These are phyloP conservation scores for Napeogenes inachia DNA, from an alignment of 2,888 invertebrate genomes.

Conservation along the genomic window DNA sequence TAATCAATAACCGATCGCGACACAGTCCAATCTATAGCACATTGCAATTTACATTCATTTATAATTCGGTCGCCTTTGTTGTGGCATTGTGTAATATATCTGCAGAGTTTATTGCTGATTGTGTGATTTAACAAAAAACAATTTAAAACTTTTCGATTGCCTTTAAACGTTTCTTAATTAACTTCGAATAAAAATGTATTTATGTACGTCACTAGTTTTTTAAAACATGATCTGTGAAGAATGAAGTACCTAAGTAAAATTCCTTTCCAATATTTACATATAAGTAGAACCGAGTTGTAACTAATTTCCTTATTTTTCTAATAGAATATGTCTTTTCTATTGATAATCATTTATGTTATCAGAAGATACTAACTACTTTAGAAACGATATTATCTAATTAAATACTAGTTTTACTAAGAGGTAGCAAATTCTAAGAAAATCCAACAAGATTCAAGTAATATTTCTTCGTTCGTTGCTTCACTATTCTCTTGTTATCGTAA, in stretches of 20 bases:
- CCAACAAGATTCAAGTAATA: neutral
- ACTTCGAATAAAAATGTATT: too few species aligned
- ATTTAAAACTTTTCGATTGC: neutral
- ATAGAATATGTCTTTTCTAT: too few species aligned
- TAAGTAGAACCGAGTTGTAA: too few species aligned
- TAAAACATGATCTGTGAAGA: too few species aligned
- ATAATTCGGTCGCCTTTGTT: constrained; percentile 19
- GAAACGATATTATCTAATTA: too few species aligned
- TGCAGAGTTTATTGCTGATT: neutral
- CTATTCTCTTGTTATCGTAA: constrained; percentile 9
- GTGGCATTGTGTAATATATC: constrained; percentile 2
- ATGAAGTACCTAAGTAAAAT: too few species aligned
- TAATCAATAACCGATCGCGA: constrained; percentile 58
- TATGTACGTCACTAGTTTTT: too few species aligned
- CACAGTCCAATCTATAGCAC: constrained; percentile 28
- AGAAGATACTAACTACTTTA: too few species aligned
- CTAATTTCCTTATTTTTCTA: too few species aligned
- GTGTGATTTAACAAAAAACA: constrained; percentile 1
- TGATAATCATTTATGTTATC: too few species aligned
- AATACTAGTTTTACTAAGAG: neutral
- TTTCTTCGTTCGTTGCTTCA: neutral
- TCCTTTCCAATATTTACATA: too few species aligned
- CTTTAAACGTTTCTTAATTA: too few species aligned
- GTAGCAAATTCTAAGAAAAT: neutral
- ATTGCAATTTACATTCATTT: constrained; percentile 18